These are phyloP conservation scores for Ctenochaetus hawaiiensis DNA, from an alignment of 2,797 vertebrate genomes.

Conservation along the genomic window DNA sequence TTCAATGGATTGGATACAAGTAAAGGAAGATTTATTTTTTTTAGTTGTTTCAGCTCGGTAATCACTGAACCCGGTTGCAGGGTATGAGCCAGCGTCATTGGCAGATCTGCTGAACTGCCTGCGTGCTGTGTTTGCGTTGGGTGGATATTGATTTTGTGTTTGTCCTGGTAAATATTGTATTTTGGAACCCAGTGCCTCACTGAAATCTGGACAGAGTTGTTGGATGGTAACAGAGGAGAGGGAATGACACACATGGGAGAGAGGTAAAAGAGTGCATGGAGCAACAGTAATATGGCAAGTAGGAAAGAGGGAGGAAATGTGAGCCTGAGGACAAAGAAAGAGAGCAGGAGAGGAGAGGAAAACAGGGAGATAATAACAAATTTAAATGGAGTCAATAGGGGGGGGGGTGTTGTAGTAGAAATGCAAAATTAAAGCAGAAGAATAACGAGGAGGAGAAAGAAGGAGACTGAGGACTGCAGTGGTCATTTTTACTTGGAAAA, in stretches of 20 bases:
- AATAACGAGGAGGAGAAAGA: constrained; percentile 21
- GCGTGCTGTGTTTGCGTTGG: constrained; percentile 71
- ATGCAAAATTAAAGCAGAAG: constrained; percentile 8
- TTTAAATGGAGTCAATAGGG: neutral
- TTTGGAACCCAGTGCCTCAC: constrained; percentile 63
- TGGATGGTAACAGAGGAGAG: constrained; percentile 57
- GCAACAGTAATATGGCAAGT: constrained; percentile 29
- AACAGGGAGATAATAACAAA: constrained; percentile 2
- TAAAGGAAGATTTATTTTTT: constrained; percentile 32
- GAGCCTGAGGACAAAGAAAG: constrained; percentile 3
- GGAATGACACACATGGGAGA: constrained; percentile 56
- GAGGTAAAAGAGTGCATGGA: constrained; percentile 47
- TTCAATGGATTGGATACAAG: constrained; percentile 40
- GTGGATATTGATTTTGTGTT: constrained; percentile 77
- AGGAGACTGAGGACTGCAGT: constrained; percentile 12
- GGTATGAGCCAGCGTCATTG: constrained; percentile 60
- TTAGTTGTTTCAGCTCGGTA: constrained; percentile 45
- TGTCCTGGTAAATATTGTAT: constrained; percentile 74
- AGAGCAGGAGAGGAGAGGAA: neutral
- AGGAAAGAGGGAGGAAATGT: constrained; percentile 13
- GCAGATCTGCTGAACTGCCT: constrained; percentile 61
- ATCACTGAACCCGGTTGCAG: constrained; percentile 61
- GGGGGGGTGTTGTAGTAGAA: neutral
- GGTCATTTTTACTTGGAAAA: constrained; percentile 32
- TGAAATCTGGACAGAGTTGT: constrained; percentile 66